These are phyloP conservation scores for Hylaeus anthracinus DNA, from an alignment of 1,140 invertebrate genomes.

Conservation along the genomic window DNA sequence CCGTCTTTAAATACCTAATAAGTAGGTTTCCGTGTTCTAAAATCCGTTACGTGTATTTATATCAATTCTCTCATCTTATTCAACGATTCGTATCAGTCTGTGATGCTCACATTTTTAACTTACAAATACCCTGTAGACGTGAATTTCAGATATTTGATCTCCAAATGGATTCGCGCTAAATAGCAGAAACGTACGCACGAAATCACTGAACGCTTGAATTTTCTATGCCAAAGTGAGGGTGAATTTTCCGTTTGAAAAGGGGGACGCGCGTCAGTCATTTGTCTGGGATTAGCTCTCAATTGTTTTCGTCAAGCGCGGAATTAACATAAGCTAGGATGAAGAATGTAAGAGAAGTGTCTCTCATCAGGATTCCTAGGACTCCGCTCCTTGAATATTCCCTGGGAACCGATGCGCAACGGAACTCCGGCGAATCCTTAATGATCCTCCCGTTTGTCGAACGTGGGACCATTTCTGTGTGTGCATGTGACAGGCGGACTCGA, in stretches of 20 bases:
- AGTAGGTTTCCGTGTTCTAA: too few relatives aligned
- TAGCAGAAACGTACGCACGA: background rate
- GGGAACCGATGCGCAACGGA: constrained; percentile 53
- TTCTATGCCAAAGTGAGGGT: constrained; percentile 28
- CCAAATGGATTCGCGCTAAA: too few relatives aligned
- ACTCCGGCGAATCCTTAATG: constrained; percentile 61
- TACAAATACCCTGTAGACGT: too few relatives aligned
- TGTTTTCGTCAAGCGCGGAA: constrained; percentile 76
- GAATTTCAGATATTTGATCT: too few relatives aligned
- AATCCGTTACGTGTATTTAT: too few relatives aligned
- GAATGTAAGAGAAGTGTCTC: constrained; percentile 73
- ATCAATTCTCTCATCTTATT: too few relatives aligned
- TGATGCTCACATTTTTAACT: too few relatives aligned
- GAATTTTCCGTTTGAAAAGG: constrained; percentile 18
- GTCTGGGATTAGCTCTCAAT: constrained; percentile 80
- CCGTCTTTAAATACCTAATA: too few relatives aligned
- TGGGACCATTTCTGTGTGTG: constrained; percentile 49
- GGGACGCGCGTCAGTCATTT: constrained; percentile 76
- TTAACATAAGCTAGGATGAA: constrained; percentile 82
- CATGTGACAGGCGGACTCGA: constrained; percentile 8
- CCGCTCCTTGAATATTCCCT: constrained; percentile 63
- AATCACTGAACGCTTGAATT: constrained; percentile 58
- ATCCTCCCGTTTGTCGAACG: constrained; percentile 56
- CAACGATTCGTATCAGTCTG: too few relatives aligned
- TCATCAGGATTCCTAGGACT: constrained; percentile 62